Base-by-base conservation (phyloP, 2,113 vertebrate species). In the Patagioenas fasciata region DNA sequence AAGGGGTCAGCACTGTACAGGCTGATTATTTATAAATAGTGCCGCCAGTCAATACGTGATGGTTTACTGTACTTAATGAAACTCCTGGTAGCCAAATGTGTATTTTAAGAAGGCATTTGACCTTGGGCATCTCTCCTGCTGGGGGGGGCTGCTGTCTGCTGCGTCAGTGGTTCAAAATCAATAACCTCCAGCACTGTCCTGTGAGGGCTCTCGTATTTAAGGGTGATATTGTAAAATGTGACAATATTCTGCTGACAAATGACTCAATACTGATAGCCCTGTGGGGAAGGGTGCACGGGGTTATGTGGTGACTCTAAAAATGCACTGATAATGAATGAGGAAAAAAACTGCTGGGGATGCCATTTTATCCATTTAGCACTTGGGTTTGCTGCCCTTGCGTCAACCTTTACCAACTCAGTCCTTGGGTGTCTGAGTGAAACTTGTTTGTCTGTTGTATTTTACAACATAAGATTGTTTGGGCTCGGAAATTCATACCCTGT, bases 11-110 rank as follows among this genome's bases (percentile, higher is more conserved):
- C 80, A 69, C 58, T 85, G 64, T 75, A 78, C 78, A 77, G 89
- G 71, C 54, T 94, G 96, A 70, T 94, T 89, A 81, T 94, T 95
- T 97, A 96, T 97, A 97, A 97, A 92, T 91, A 95, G 92, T 31
- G 32, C 89, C 1, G 1, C 80, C 73, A 56, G 81, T 93, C 73
- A 11, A 87, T 97, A 93, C 80, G 50, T 90, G 90, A 85, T 80
- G 87, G 91, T 92, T 94, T 95, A 97, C 62, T 84, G 89, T 65
- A 83, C 81, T 85, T 93, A 90, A 88, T 91, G 84, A 95, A 96
- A 93, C 66, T 88, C 71, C 88, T 69, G 26, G 89, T 95, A 95
- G 80, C 85, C 91, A 94, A 96, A 91, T 54, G 79, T 78, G 47
- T 96, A 94, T 97, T 96, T 96, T 95, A 95, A 95, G 96, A 69